phyloP scores from a whole-genome alignment of 2,113 vertebrate species.

The Mastomys coucha region DNA sequence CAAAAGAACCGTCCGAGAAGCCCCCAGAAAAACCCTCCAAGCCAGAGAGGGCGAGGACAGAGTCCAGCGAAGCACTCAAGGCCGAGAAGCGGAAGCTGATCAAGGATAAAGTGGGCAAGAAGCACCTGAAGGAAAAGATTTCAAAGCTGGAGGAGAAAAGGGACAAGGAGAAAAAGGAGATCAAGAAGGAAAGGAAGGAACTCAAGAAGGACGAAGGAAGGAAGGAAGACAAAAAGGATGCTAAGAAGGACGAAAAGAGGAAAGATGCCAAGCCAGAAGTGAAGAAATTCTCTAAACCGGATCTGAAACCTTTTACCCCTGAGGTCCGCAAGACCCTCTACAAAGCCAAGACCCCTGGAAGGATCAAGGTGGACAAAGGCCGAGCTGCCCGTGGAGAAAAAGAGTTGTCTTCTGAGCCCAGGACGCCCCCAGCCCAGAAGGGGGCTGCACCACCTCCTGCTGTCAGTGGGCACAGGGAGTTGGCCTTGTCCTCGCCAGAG shows the following conservation, averaged over 20 bases:
- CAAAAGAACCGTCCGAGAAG: conserved; percentile 90
- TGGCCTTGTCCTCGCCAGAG: conserved; percentile 95
- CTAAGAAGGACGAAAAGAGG: conserved; percentile 95
- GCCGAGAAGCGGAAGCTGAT: conserved; percentile 94
- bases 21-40: conserved; percentile 90
- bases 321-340: conserved; percentile 97
- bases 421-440: conserved; percentile 81
- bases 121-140: conserved; percentile 94
- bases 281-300: conserved; percentile 95
- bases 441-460: conserved; percentile 67
- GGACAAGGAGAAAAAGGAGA: conserved; percentile 98
- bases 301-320: conserved; percentile 96
- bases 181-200: conserved; percentile 93
- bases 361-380: conserved; percentile 92
- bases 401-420: conserved; percentile 82
- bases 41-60: conserved; percentile 88
- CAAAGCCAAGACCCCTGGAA: conserved; percentile 94
- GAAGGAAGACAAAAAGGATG: conserved; percentile 96
- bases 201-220: conserved; percentile 93
- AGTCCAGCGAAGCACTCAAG: conserved; percentile 88
- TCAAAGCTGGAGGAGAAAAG: conserved; percentile 97
- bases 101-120: conserved; percentile 94
- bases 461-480: conserved; percentile 85
- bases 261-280: conserved; percentile 93
- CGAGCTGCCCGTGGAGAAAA: conserved; percentile 88